Conservation (phyloP, 2,113 vertebrate species). For the Irena cyanogastra region DNA sequence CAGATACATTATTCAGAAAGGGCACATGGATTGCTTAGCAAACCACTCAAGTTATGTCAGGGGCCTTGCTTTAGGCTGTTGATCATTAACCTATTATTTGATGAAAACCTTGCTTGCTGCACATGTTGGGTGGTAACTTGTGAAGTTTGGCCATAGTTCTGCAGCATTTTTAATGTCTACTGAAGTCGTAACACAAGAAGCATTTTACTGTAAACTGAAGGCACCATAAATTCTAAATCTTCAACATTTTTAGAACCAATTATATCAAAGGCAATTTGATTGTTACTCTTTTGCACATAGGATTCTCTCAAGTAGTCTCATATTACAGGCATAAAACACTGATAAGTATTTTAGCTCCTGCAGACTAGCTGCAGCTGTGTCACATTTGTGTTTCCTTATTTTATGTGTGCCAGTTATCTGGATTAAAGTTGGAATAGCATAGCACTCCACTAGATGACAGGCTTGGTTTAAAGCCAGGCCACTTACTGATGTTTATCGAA, state of each 20-base stretch:
- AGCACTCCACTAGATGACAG: constrained; percentile 71
- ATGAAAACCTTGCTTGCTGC: neutral
- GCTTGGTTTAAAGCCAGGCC: constrained; percentile 70
- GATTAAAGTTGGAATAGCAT: constrained; percentile 70
- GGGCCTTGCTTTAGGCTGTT: neutral
- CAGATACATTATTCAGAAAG: neutral
- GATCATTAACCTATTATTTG: neutral
- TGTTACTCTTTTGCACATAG: constrained; percentile 45
- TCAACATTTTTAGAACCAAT: constrained; percentile 66
- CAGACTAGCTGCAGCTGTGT: constrained; percentile 67
- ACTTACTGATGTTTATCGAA: constrained; percentile 66
- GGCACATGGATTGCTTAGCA: neutral
- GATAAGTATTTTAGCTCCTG: constrained; percentile 66
- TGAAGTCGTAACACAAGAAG: constrained; percentile 51
- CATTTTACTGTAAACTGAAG: constrained; percentile 62
- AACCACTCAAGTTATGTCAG: constrained; percentile 3
- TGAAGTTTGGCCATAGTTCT: neutral
- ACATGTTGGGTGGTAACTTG: neutral
- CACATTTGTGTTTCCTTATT: constrained; percentile 69
- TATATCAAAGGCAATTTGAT: constrained; percentile 65
- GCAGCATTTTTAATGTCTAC: constrained; percentile 38
- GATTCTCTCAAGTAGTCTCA: constrained; percentile 55
- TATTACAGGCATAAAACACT: constrained; percentile 69
- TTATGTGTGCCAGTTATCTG: constrained; percentile 66
- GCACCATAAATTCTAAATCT: constrained; percentile 59